Evolutionary conservation across 2,888 invertebrate genomes (phyloP).

Genomic region (Syritta pipiens): DNA sequence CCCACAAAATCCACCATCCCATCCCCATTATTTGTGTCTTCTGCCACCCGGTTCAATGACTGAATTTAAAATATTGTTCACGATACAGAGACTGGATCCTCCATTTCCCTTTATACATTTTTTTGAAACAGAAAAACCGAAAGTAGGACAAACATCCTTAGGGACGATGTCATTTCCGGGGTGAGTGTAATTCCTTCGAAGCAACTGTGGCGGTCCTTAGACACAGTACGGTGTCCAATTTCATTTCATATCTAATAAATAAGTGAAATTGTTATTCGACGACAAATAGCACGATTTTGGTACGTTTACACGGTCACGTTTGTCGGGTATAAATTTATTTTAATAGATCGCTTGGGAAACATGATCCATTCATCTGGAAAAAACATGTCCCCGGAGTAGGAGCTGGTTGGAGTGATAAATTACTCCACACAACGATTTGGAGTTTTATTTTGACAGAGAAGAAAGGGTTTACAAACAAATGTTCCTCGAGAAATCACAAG

Average conservation of each 20-base stretch:
- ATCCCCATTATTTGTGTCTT: not conserved
- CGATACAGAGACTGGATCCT: too few relatives aligned
- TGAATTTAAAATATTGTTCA: conserved; percentile 14
- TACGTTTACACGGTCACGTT: not conserved
- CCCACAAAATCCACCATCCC: not conserved
- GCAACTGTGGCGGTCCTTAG: too few relatives aligned
- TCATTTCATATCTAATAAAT: conserved; percentile 2
- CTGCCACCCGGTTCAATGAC: conserved; percentile 8
- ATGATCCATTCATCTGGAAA: conserved; percentile 20
- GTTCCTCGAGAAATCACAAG: too few relatives aligned
- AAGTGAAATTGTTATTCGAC: not conserved
- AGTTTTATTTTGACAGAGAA: too few relatives aligned
- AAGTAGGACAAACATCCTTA: not conserved
- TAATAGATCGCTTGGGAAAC: not conserved
- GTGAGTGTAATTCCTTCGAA: not conserved
- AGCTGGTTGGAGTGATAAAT: too few relatives aligned
- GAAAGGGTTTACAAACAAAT: too few relatives aligned
- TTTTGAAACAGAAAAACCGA: not conserved
- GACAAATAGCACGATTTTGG: not conserved
- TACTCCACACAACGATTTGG: too few relatives aligned
- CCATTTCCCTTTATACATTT: conserved; percentile 8
- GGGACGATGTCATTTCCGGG: too few relatives aligned
- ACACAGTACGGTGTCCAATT: not conserved
- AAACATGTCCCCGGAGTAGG: not conserved
- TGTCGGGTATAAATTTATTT: not conserved